Percentiles rank a stretch among this genome's conserved stretches.
These are phyloP conservation scores for Diaprepes abbreviatus DNA, from an alignment of 2,888 invertebrate genomes.

Conservation along the genomic window DNA sequence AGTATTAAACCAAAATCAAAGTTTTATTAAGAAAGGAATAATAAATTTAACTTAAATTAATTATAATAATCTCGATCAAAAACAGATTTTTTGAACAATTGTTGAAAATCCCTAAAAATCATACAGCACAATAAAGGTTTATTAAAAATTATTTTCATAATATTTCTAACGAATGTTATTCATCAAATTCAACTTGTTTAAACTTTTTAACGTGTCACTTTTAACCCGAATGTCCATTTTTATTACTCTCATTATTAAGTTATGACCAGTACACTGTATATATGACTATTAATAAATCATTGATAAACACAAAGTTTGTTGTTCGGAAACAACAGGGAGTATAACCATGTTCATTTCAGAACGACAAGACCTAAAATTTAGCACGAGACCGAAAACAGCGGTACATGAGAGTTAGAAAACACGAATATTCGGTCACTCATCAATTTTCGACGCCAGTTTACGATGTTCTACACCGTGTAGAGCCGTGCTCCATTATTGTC, in stretches of 20 bases:
- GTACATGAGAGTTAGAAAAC: conserved; percentile 48
- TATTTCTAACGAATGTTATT: no score
- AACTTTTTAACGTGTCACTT: neutral
- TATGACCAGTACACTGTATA: conserved; percentile 1
- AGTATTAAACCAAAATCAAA: no score
- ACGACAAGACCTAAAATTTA: conserved; percentile 45
- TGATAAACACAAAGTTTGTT: conserved; percentile 37
- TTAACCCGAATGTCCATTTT: neutral
- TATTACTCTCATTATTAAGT: neutral
- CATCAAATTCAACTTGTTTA: no score
- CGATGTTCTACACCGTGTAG: conserved; percentile 67
- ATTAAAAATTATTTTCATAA: no score
- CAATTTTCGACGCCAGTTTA: conserved; percentile 62
- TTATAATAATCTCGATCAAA: no score
- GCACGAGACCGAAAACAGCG: conserved; percentile 45
- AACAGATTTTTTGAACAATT: no score
- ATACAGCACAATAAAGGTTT: no score
- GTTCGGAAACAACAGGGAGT: conserved; percentile 33
- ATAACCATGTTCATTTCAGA: conserved; percentile 23
- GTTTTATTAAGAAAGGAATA: no score
- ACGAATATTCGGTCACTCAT: conserved; percentile 47
- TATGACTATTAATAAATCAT: conserved; percentile 36
- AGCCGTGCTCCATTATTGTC: conserved; percentile 66
- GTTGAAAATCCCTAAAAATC: no score
- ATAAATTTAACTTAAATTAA: no score